Base-by-base conservation (phyloP, 1,140 invertebrate genomes). In the Tachypleus tridentatus region DNA sequence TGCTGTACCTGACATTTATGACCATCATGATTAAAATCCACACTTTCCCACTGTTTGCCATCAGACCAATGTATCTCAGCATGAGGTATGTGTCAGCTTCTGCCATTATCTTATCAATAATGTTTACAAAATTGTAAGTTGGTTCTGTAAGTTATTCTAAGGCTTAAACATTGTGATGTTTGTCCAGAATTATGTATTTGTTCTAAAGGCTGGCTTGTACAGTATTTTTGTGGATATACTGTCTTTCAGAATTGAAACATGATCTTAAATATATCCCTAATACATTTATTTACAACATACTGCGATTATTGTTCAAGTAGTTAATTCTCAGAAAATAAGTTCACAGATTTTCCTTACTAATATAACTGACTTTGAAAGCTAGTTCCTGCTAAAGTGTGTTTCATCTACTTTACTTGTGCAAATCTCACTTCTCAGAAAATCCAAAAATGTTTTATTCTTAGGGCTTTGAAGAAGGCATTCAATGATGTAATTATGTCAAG, bases 51-150 rank as follows among this genome's bases (percentile, higher is more conserved):
- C 79, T 99, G 67, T 99, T 99, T 81, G 94, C 96, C 47, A 93
- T 99, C 76, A 83, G 97, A 73, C 97, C 97, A 47, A 98, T 99
- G 91, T 99, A 99, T 79, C 88, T 98, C 72, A 94, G 96, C 11
- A 87, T 99, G 80, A 86, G 87, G 86, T 89, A 74, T 76, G 77
- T 72, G 11, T 29, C 58, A 54, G 51, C 29, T 7, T 54, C 11
- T 63, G 60, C 29, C 11, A 48, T 61, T n/a, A n/a, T n/a, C n/a
- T n/a, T n/a, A n/a, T n/a, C n/a, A n/a, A n/a, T n/a, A n/a, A n/a
- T n/a, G n/a, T n/a, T n/a, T n/a, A n/a, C n/a, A n/a, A n/a, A n/a
- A n/a, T n/a, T 57, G 51, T 48, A 3, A 3, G n/a, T 53, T 53
- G 48, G 5, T 5, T 49, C 29, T 58, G 9, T 58, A 51, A 11